Evolutionary conservation across 2,797 vertebrate species (phyloP), one percentile per base, ranked within the genome.

Genomic region (Pipistrellus kuhlii): DNA sequence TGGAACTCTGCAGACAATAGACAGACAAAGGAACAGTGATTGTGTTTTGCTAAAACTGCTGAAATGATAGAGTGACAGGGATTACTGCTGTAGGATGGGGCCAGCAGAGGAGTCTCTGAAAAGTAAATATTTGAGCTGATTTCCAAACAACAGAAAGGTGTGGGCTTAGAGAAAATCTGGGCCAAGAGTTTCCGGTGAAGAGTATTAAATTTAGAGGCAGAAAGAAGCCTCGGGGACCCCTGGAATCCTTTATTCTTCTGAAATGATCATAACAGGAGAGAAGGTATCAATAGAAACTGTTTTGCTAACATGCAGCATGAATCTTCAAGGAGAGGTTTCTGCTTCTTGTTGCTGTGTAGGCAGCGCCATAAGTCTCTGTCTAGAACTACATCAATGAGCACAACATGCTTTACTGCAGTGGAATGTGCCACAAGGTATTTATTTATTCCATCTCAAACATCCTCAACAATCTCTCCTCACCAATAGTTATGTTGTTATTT

Each of bases 131-230:
- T 51, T 81, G 27, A 90, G 20, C 48, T 69, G 53, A 83, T 80
- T 46, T 81, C 48, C 32, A 81, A 84, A 89, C 18, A 73, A 68
- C 20, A 41, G n/a, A 86, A 88, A 93, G 51, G n/a, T 0, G 27
- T 25, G 27, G 21, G 18, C 48, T 17, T 8, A 0, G 13, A 77
- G 9, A 75, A 94, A 44, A 95, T 90, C 55, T 94, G 48, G 95
- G 89, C 88, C 84, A 89, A 71, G 72, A 90, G 38, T 38, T 75
- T 90, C 44, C 2, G 0, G 53, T 17, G 9, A 66, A 84, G n/a
- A 93, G 86, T 55, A 84, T 64, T 81, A 75, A 94, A 15, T 81
- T 78, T 62, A 23, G 14, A 75, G 35, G 80, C 71, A 92, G n/a
- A 64, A 80, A 57, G 9, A 48, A 97, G 75, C 62, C 83, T 86